Conservation (phyloP, 2,113 vertebrate genomes). For the Pygoscelis antarcticus region DNA sequence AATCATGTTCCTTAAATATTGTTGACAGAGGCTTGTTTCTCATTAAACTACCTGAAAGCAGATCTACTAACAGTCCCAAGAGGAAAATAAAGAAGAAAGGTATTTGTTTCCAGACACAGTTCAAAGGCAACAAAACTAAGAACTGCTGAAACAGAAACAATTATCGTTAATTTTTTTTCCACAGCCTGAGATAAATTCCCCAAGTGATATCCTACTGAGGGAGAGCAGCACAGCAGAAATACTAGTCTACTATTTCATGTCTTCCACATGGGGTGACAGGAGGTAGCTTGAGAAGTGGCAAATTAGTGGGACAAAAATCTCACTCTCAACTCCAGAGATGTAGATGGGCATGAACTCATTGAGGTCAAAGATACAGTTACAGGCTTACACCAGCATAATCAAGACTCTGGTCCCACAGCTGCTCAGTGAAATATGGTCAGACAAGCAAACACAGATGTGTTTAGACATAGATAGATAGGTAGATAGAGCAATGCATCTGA, state of each 20-base stretch:
- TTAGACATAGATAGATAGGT: not conserved
- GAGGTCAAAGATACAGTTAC: not conserved
- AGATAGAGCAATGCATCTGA: not conserved
- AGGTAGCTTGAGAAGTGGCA: not conserved
- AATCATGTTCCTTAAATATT: slow-evolving; percentile 58
- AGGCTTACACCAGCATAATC: not conserved
- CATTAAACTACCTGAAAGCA: slow-evolving; percentile 70
- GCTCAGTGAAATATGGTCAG: not conserved
- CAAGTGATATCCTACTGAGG: not conserved
- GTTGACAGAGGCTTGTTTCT: slow-evolving; percentile 67
- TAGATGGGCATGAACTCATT: not conserved
- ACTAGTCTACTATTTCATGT: not conserved
- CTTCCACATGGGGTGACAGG: not conserved
- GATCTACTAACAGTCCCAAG: slow-evolving; percentile 59
- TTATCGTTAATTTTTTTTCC: slow-evolving; percentile 19
- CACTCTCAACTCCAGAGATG: not conserved
- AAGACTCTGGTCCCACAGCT: not conserved
- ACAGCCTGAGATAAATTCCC: slow-evolving; percentile 52
- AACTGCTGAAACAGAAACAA: slow-evolving; percentile 60
- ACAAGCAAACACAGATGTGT: not conserved
- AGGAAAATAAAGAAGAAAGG: slow-evolving; percentile 69
- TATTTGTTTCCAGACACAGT: slow-evolving; percentile 71
- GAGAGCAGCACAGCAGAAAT: not conserved
- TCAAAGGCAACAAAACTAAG: slow-evolving; percentile 60
- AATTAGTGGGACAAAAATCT: not conserved